Conservation (phyloP, 2,113 vertebrate genomes). For the Aspidoscelis tigris region DNA sequence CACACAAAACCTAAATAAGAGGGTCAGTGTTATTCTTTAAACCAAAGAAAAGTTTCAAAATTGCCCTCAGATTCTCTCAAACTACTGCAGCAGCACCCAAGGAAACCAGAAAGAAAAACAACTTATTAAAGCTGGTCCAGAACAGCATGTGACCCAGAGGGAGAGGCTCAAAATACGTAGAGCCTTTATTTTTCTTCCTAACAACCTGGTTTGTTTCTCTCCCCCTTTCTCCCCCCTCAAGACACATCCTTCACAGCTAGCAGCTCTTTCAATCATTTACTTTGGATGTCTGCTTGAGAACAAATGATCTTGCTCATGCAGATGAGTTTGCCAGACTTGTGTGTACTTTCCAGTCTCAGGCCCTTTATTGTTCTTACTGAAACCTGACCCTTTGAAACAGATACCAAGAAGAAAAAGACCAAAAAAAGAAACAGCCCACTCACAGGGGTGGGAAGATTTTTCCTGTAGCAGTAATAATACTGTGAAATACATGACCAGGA, state of each 20-base stretch:
- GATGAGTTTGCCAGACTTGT: slow-evolving; percentile 89
- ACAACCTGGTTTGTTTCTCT: slow-evolving; percentile 80
- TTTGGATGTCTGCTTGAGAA: slow-evolving; percentile 78
- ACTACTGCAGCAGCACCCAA: slow-evolving; percentile 63
- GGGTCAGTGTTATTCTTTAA: slow-evolving; percentile 33
- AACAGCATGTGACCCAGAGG: slow-evolving; percentile 77
- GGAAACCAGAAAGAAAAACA: slow-evolving; percentile 61
- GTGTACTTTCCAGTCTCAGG: slow-evolving; percentile 85
- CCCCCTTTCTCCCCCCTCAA: slow-evolving; percentile 74
- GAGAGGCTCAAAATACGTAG: slow-evolving; percentile 72
- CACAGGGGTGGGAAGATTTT: slow-evolving; percentile 13
- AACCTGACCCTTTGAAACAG: slow-evolving; percentile 90
- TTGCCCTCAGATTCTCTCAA: slow-evolving; percentile 48
- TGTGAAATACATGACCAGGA: slow-evolving; percentile 51
- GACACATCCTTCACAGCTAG: slow-evolving; percentile 78
- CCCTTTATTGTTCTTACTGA: slow-evolving; percentile 90
- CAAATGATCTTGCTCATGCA: slow-evolving; percentile 80
- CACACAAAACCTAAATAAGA: slow-evolving; percentile 25
- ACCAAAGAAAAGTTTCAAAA: slow-evolving; percentile 44
- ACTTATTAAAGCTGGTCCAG: slow-evolving; percentile 68
- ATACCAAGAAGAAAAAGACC: slow-evolving; percentile 81
- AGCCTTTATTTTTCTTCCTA: slow-evolving; percentile 77
- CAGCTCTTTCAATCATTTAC: slow-evolving; percentile 78
- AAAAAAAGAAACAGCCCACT: slow-evolving; percentile 38
- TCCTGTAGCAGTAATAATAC: slow-evolving; percentile 50